Evolutionary conservation across 2,888 invertebrate species (phyloP), one percentile per base, ranked within the genome.

Genomic region (Hydrotaea diabolus): DNA sequence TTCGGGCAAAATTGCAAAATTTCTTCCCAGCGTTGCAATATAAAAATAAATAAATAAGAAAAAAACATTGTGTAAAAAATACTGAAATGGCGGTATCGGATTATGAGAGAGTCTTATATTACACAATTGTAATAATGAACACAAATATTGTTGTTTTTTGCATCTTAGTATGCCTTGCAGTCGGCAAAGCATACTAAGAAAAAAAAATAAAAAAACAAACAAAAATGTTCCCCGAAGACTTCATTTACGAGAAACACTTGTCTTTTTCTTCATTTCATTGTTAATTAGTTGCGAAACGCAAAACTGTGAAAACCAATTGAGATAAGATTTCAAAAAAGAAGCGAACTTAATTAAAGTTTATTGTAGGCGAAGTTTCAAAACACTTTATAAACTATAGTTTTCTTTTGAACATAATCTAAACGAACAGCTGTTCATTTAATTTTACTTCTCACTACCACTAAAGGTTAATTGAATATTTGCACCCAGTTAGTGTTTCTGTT

Each of bases 1-100:
- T 13, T 49, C 2, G n/a, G n/a, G 15, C n/a, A n/a, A 15, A 49
- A 21, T 78, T 78, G 49, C 59, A 59, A 69, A 62, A 78, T 21
- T 69, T 69, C 49, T 77, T 82, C 82, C 53, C 82, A 77, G 72
- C 55, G 55, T 49, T n/a, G 49, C 49, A 43, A 19, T 19, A 59
- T 39, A 46, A 66, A 64, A 46, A 53, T 59, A 1, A 66, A 36
- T n/a, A 39, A 23, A 4, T 46, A 36, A n/a, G 11, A 43, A 43
- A 43, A 36, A 43, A 43, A 77, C 53, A 59, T 73, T 73, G 17
- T 64, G n/a, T n/a, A 62, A 17, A 15, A 64, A 66, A 43, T 36
- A 66, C 15, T 7, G 39, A 13, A 11, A 13, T 39, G 13, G 39
- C 4, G 69, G 69, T 74, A 26, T 62, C 79, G 74, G 36, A 53